A percentile compares a stretch with the other conserved stretches of the same genome.
Conservation (phyloP, 2,888 invertebrate genomes). For the Agrochola lychnidis region DNA sequence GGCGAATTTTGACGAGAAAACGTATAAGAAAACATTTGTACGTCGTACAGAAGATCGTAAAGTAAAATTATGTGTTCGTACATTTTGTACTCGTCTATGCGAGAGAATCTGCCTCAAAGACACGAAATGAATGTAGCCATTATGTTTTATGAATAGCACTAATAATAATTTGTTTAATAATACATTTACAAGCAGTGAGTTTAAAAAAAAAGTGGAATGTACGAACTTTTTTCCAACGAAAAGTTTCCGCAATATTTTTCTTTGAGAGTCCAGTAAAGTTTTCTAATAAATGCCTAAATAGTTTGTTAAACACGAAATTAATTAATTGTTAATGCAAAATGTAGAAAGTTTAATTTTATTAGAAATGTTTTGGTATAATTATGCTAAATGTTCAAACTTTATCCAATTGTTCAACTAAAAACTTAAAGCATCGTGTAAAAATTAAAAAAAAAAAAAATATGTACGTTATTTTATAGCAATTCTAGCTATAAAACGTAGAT, state of each 20-base stretch:
- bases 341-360: constrained; percentile 39
- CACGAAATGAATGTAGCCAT: constrained; percentile 13
- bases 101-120: constrained; percentile 5
- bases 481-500: not conserved
- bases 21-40: constrained; percentile 74
- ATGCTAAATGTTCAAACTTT: constrained; percentile 45
- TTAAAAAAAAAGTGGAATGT: not conserved
- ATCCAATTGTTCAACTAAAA: constrained; percentile 48
- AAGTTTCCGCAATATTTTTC: not conserved
- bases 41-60: constrained; percentile 67
- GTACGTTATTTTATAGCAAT: constrained; percentile 6
- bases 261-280: constrained; percentile 1
- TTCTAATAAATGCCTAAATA: constrained; percentile 28
- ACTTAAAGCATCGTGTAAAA: constrained; percentile 20
- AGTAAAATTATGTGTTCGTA: constrained; percentile 66
- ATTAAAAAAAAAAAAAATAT: constrained; percentile 5
- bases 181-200: not conserved
- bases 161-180: not conserved
- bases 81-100: constrained; percentile 27
- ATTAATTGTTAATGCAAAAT: constrained; percentile 18
- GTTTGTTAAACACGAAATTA: constrained; percentile 10
- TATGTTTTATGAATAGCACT: constrained; percentile 4
- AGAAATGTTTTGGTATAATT: constrained; percentile 27
- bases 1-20: constrained; percentile 72
- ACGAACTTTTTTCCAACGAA: not conserved